Evolutionary conservation across 2,113 vertebrate species (phyloP).

Genomic region (Zosterops borbonicus): DNA sequence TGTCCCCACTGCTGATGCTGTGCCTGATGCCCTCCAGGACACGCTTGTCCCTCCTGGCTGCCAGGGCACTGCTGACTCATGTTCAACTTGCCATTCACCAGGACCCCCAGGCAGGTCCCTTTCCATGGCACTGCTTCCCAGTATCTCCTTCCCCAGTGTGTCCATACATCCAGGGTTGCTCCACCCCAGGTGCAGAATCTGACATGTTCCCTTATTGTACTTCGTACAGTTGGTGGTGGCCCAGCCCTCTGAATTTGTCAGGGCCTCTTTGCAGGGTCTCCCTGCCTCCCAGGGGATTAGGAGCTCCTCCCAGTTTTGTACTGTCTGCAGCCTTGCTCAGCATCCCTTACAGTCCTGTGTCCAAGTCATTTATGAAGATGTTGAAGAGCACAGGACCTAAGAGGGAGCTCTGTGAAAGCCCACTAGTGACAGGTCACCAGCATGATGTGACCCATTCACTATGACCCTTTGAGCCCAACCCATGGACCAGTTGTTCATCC

Average conservation of each 20-base stretch:
- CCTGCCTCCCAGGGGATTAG: neutral
- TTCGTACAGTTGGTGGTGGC: neutral
- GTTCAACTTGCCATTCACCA: rapidly evolving
- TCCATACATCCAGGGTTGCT: rapidly evolving
- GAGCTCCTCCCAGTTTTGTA: neutral
- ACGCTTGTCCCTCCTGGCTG: rapidly evolving
- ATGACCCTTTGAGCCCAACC: neutral
- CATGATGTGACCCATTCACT: neutral
- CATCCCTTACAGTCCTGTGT: neutral
- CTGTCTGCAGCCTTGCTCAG: neutral
- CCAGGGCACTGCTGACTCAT: neutral
- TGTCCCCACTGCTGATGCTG: rapidly evolving
- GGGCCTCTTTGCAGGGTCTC: neutral
- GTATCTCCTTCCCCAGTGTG: neutral
- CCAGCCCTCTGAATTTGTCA: rapidly evolving
- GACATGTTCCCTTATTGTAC: rapidly evolving
- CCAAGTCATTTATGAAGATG: neutral
- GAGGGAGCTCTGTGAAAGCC: rapidly evolving
- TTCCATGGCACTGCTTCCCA: neutral
- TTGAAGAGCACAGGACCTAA: neutral
- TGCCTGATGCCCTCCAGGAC: neutral
- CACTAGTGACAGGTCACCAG: neutral
- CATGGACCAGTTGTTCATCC: neutral
- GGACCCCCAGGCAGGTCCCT: neutral
- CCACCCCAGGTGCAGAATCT: neutral